Base-by-base conservation (phyloP, 1,140 invertebrate genomes). In the Eumaeus atala region DNA sequence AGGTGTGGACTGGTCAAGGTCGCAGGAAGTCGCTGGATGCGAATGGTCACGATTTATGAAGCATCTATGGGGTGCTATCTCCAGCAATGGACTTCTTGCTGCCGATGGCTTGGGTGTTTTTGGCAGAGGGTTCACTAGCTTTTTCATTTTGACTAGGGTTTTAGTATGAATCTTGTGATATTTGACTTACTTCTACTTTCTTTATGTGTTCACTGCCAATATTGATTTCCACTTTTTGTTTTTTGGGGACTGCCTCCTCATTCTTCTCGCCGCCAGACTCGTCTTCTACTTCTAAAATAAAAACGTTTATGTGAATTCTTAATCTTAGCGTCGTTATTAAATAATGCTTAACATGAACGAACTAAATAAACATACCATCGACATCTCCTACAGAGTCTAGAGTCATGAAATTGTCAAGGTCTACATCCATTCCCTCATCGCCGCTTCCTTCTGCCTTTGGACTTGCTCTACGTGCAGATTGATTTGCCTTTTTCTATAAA, bases 351-450 rank as follows among this genome's bases (percentile, higher is more conserved):
- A 28, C 2, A 28, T n/a, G n/a, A n/a, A n/a, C n/a, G n/a, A n/a
- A n/a, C n/a, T n/a, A 28, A 28, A 3, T 28, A 28, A 28, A 58
- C 65, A 77, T 86, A 91, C 92, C 93, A 87, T 95, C 94, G 14
- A 93, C 92, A 83, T 94, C 93, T n/a, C 94, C 94, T 14, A 95
- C 93, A 14, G 93, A 94, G 81, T 95, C 94, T 8, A 95, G 88
- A 21, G 93, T 94, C 88, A 95, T 93, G 66, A 95, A 95, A 72
- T 95, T 94, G 51, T 95, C 93, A 44, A 95, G 89, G 87, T 94
- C 92, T 3, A 93, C 90, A 74, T 94, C 92, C 68, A 92, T 92
- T 48, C 92, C 92, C 59, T 93, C 92, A 66, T 92, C 91, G 1
- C 84, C 91, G 62, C 91, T 92, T 11, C 85, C 90, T 57, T 91